Evolutionary conservation across 2,113 vertebrate species (phyloP).

Genomic region (Saiga tatarica): DNA sequence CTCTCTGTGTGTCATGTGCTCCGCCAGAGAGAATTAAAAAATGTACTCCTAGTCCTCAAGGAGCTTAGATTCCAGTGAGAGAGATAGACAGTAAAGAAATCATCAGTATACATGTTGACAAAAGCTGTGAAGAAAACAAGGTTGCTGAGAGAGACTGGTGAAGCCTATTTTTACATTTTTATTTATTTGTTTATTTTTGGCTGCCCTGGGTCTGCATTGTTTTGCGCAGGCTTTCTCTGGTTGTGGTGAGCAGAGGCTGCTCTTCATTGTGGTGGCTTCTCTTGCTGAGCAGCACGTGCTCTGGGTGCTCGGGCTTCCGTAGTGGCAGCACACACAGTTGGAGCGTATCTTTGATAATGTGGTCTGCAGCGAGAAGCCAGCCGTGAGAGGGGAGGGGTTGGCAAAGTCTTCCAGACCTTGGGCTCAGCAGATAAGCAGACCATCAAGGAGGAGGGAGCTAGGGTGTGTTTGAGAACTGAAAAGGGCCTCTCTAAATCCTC

Average conservation of each 20-base stretch:
- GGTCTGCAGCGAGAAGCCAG: not conserved
- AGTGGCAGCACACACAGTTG: not conserved
- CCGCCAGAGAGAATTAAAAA: not conserved
- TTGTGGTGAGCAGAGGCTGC: not conserved
- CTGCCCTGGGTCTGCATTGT: not conserved
- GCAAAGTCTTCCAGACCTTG: not conserved
- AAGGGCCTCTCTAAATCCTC: not conserved
- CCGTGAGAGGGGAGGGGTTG: not conserved
- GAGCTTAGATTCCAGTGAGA: not conserved
- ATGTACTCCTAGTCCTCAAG: not conserved
- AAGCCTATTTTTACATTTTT: not conserved
- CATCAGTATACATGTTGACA: not conserved
- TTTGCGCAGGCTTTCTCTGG: not conserved
- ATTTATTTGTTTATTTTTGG: not conserved
- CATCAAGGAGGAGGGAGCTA: not conserved
- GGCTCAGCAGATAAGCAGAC: not conserved
- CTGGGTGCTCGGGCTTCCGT: accelerated
- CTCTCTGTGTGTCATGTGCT: not conserved
- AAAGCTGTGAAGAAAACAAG: not conserved
- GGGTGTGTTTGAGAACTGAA: not conserved
- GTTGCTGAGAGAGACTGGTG: not conserved
- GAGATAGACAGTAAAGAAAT: not conserved
- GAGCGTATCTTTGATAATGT: not conserved
- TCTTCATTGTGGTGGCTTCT: not conserved
- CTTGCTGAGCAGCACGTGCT: not conserved